These are phyloP conservation scores for Theristicus caerulescens DNA, from an alignment of 2,113 vertebrate species.

Conservation along the genomic window DNA sequence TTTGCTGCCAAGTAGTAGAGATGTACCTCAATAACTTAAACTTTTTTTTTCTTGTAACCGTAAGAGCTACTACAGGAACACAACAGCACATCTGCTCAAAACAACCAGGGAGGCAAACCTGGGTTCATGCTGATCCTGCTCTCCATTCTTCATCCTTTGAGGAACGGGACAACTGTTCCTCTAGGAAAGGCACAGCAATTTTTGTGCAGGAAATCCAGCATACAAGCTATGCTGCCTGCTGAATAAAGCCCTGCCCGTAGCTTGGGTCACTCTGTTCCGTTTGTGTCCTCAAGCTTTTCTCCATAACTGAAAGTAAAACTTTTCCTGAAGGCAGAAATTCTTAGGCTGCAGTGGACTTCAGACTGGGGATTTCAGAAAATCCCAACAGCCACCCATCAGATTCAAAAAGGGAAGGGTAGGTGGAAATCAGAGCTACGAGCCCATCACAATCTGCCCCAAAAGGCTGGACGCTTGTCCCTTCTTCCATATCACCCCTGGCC, in stretches of 20 bases:
- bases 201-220: neutral
- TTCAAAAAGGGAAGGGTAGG: neutral
- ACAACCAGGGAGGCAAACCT: neutral
- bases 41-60: neutral
- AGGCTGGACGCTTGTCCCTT: neutral
- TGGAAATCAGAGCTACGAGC: neutral
- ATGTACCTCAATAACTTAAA: neutral
- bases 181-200: neutral
- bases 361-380: neutral
- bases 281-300: neutral
- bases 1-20: neutral
- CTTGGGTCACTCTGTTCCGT: neutral
- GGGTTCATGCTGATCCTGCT: neutral
- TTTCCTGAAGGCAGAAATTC: neutral
- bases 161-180: neutral
- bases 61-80: neutral
- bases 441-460: neutral
- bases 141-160: neutral
- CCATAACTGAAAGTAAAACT: neutral
- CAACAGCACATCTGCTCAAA: neutral
- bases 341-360: neutral
- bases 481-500: neutral
- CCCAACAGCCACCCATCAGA: neutral
- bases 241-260: neutral
- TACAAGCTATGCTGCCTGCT: neutral